Evolutionary conservation across 2,797 vertebrate genomes (phyloP), one percentile per base, ranked within the genome.

Genomic region (Orientallactaga sibirica): DNA sequence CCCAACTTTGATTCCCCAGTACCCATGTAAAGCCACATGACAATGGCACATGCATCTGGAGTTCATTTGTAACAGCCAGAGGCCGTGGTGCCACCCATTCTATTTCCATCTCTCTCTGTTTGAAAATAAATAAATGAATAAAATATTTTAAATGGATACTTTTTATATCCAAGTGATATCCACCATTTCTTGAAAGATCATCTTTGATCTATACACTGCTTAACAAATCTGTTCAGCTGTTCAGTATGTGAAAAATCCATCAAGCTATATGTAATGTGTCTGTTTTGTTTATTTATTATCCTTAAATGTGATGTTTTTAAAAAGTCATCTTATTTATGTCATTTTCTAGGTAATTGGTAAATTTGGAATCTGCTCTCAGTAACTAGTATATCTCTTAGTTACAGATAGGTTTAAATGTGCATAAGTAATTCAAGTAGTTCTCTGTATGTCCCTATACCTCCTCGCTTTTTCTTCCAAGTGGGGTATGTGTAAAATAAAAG

Each of bases 301-400:
- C 19, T 87, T 90, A 10, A 92, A 52, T 33, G 62, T 22, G 33
- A 58, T 16, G 15, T 75, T 89, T 93, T 88, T 74, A 14, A 4
- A 24, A 85, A 85, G 55, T 81, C 25, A 33, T 73, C 48, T 43
- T 12, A 71, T 0, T 15, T 41, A 71, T 0, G 15, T 41, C 8
- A n/a, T 85, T 93, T 87, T 52, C 41, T 77, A 55, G n/a, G 24
- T 73, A 80, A 68, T n/a, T 79, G 43, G 22, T 41, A 92, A 41
- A 41, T 52, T 58, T 84, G 86, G 84, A 79, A 43, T 81, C 24
- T 95, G 52, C 67, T 27, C 80, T 19, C 14, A 48, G n/a, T 86
- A 74, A 91, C 62, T 15, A 80, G 14, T 33, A 41, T 83, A 20
- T 33, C 25, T 86, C 41, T 95, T 77, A 24, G 20, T 94, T 94